These are phyloP conservation scores for Paradoxurus hermaphroditus DNA, from an alignment of 2,113 vertebrate genomes.

Conservation along the genomic window DNA sequence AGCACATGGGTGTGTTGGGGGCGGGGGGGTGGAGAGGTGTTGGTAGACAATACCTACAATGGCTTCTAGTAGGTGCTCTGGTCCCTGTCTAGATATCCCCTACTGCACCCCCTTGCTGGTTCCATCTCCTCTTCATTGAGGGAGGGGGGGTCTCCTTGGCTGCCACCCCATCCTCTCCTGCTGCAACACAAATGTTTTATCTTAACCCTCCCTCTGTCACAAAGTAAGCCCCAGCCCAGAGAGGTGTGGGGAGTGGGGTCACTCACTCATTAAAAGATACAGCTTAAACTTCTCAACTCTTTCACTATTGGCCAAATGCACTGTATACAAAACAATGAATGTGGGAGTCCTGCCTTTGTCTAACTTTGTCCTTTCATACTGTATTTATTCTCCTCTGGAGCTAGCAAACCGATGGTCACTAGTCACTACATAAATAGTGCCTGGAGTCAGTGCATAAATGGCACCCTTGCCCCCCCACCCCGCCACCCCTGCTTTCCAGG, in stretches of 20 bases:
- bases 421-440: conserved; percentile 35
- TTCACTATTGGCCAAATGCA: neutral
- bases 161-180: neutral
- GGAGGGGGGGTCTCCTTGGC: neutral
- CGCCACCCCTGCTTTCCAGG: neutral
- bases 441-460: conserved; percentile 20
- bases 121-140: neutral
- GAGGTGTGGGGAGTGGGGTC: neutral
- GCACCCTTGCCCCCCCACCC: neutral
- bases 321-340: neutral
- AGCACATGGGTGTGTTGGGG: neutral
- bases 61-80: neutral
- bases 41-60: neutral
- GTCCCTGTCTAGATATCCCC: neutral
- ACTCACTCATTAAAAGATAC: neutral
- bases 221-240: neutral
- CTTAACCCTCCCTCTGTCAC: conserved; percentile 16
- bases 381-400: conserved; percentile 11
- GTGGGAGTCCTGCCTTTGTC: conserved; percentile 39
- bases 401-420: neutral
- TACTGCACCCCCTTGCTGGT: neutral
- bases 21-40: accelerated
- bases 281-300: neutral
- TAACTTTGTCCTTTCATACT: neutral
- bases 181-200: conserved; percentile 36